These are phyloP conservation scores for Psittacula derbiana DNA, from an alignment of 2,797 vertebrate genomes.

Conservation along the genomic window DNA sequence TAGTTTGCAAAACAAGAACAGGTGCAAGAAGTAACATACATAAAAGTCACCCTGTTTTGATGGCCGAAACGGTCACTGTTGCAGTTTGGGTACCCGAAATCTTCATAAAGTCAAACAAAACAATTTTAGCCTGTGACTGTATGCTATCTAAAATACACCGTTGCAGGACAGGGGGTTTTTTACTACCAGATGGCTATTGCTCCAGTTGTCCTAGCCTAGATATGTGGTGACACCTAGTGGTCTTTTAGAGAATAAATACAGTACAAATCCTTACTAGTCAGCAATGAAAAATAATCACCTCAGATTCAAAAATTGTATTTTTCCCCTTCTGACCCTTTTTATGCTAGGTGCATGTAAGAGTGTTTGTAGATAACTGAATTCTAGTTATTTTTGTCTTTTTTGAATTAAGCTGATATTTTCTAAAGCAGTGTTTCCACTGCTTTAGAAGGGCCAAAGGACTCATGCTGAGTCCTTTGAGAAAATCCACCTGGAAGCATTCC, in stretches of 20 bases:
- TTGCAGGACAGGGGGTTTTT: not conserved
- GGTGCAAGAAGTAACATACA: not conserved
- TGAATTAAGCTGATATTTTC: not conserved
- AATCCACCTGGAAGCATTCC: constrained; percentile 23
- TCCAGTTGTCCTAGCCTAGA: not conserved
- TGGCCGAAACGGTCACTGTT: not conserved
- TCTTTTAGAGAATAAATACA: not conserved
- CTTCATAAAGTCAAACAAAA: not conserved
- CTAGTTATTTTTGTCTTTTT: not conserved
- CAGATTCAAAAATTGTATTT: not conserved
- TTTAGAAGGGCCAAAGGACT: not conserved
- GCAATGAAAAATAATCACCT: not conserved
- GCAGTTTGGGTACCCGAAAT: not conserved
- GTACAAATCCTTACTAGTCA: not conserved
- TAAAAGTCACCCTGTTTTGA: not conserved
- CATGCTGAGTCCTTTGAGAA: not conserved
- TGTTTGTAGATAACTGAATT: not conserved
- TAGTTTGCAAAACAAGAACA: not conserved
- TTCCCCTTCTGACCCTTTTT: not conserved
- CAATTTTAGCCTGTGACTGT: not conserved
- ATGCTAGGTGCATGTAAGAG: not conserved
- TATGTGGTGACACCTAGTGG: constrained; percentile 75
- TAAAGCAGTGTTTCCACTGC: not conserved
- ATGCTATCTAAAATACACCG: not conserved
- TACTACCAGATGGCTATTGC: constrained; percentile 59